Percentiles rank a stretch among this genome's conserved stretches.
phyloP scores from a whole-genome alignment of 1,140 invertebrate species.

The Drosophila cardini region DNA sequence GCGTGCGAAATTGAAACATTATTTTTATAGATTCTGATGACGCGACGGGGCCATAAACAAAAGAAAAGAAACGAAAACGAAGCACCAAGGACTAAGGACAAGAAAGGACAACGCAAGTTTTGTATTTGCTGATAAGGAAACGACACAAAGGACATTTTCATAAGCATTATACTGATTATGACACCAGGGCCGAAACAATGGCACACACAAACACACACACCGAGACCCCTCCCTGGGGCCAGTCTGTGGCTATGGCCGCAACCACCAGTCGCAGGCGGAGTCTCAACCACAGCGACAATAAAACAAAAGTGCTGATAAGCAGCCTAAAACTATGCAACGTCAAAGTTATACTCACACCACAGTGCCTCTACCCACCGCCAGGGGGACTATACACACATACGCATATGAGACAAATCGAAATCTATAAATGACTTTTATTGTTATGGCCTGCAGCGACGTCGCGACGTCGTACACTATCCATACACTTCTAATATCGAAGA shows the following conservation, averaged over 20 bases:
- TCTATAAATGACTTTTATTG: constrained; percentile 83
- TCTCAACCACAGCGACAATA: constrained; percentile 49
- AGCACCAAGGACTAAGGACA: not conserved
- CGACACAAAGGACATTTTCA: constrained; percentile 78
- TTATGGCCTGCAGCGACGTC: constrained; percentile 70
- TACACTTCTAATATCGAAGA: constrained; percentile 29
- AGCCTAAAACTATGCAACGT: constrained; percentile 69
- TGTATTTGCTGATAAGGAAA: constrained; percentile 60
- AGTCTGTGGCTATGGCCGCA: not conserved
- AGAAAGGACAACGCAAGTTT: constrained; percentile 25
- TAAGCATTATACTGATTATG: constrained; percentile 84
- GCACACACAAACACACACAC: not conserved
- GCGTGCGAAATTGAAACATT: constrained; percentile 74
- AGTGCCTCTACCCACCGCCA: constrained; percentile 7
- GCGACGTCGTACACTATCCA: constrained; percentile 16
- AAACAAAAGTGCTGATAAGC: constrained; percentile 82
- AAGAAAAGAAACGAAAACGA: not conserved
- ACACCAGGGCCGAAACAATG: constrained; percentile 63
- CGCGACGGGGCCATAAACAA: constrained; percentile 31
- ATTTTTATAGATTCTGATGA: constrained; percentile 70
- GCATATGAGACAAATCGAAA: constrained; percentile 73
- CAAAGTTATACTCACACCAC: constrained; percentile 51
- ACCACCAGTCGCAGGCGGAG: constrained; percentile 2
- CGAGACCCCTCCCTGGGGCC: not conserved
- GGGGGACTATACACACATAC: constrained; percentile 13